phyloP scores from a whole-genome alignment of 2,888 invertebrate genomes.

The Oligia strigilis region DNA sequence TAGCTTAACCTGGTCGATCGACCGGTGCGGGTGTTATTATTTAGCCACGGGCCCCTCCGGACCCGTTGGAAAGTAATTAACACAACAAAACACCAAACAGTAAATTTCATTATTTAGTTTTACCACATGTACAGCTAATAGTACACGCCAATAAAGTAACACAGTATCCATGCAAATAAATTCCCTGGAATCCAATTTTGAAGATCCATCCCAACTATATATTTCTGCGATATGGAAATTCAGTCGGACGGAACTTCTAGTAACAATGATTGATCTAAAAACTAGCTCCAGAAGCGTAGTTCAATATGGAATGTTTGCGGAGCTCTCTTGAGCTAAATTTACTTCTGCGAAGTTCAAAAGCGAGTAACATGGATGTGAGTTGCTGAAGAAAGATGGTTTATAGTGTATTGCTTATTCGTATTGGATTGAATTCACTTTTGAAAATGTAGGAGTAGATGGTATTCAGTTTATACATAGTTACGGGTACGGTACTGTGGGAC shows the following conservation, averaged over 20 bases:
- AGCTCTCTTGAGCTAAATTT: constrained; percentile 50
- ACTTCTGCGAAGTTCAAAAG: constrained; percentile 50
- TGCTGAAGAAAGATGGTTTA: constrained; percentile 25
- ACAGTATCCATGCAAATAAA: background rate
- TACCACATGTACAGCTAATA: too few species aligned
- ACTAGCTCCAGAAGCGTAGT: constrained; percentile 47
- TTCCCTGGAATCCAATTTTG: constrained; percentile 12
- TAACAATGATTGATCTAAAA: constrained; percentile 63
- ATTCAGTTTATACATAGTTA: too few species aligned
- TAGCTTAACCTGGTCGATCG: too few species aligned
- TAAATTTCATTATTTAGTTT: too few species aligned
- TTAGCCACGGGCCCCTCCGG: too few species aligned
- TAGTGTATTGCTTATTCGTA: constrained; percentile 6
- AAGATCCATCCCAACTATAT: constrained; percentile 8
- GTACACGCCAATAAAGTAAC: background rate
- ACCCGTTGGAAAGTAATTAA: too few species aligned
- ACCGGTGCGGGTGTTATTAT: too few species aligned
- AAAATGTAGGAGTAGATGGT: background rate
- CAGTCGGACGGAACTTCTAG: constrained; percentile 35
- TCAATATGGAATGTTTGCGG: constrained; percentile 55
- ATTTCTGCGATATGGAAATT: constrained; percentile 42
- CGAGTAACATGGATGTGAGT: constrained; percentile 32
- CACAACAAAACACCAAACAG: too few species aligned
- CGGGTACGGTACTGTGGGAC: too few species aligned
- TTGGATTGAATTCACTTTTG: background rate